phyloP scores from a whole-genome alignment of 2,113 vertebrate genomes.

The Megaceryle torquata region DNA sequence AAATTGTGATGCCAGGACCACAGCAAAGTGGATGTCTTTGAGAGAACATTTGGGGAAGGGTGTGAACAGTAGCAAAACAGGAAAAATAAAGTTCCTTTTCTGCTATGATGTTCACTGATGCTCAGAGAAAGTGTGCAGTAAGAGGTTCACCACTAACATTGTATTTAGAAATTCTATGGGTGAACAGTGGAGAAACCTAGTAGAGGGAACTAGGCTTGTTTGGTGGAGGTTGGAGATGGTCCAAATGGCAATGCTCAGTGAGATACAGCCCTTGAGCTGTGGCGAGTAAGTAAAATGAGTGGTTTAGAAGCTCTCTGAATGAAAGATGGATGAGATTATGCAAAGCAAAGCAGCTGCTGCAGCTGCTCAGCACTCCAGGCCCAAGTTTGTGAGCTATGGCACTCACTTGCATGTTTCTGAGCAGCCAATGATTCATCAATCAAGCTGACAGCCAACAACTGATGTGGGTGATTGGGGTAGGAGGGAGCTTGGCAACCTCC shows the following conservation, averaged over 20 bases:
- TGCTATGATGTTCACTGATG: not conserved
- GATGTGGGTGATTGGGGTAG: not conserved
- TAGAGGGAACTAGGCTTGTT: not conserved
- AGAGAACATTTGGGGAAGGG: not conserved
- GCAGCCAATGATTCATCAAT: not conserved
- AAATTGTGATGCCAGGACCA: not conserved
- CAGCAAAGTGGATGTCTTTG: not conserved
- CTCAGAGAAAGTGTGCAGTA: not conserved
- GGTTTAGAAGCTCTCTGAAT: not conserved
- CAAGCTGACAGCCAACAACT: not conserved
- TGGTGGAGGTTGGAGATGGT: not conserved
- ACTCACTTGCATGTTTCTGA: not conserved
- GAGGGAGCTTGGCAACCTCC: not conserved
- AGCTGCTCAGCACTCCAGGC: not conserved
- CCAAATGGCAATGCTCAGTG: not conserved
- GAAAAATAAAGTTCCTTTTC: not conserved
- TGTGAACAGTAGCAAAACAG: not conserved
- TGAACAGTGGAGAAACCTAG: not conserved
- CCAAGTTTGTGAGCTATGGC: not conserved
- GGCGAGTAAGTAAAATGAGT: not conserved
- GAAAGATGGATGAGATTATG: not conserved
- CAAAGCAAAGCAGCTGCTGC: not conserved
- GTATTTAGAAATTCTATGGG: not conserved
- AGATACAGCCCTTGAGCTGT: accelerated
- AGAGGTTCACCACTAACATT: not conserved